Evolutionary conservation across 1,140 invertebrate species (phyloP), one percentile per base, ranked within the genome.

Genomic region (Drosophila novamexicana): DNA sequence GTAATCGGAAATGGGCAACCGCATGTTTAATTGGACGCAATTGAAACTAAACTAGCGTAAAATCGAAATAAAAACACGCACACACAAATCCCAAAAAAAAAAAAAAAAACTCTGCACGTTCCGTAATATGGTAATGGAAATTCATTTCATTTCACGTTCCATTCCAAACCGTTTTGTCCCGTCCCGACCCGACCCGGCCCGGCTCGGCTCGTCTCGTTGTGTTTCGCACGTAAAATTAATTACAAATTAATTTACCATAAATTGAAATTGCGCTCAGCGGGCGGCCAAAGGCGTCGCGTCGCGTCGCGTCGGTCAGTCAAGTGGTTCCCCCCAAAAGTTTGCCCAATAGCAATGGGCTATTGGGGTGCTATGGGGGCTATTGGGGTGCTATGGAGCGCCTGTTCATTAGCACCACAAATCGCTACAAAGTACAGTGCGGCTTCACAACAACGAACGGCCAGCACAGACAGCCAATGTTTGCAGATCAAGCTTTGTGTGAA

Each of bases 221-320:
- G 37, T 42, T 54, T 54, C 18, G 29, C 54, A 67, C 50, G 67
- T 77, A 76, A 89, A 84, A 89, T 89, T 89, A 89, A 89, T 89
- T 89, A 89, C 84, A 89, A 89, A 89, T 89, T 89, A 89, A 89
- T 89, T 89, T 89, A 89, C 80, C 84, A 89, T 89, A 81, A 89
- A 89, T 89, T 89, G 77, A 69, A 84, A 75, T 71, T 71, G 58
- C 57, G 49, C 39, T 47, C 54, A 44, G 16, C n/a, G 53, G 32
- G 52, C 12, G 59, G 14, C 53, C 29, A 53, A 34, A 45, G 44
- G 16, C 54, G 22, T 36, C n/a, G 22, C 22, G 22, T 22, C 22
- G 22, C 22, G 22, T 29, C 22, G 22, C 22, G 67, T 6, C 62
- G 76, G 72, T 66, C 73, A 79, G 62, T 64, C 44, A 47, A 76